Evolutionary conservation across 1,140 invertebrate species (phyloP).

Genomic region (Bombyx mori): ASM3026992v2 NC_085110.1:6105001-6105500

Average conservation of each 20-base stretch:
- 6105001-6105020: conserved; percentile 91
- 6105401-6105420: no score
- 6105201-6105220: conserved; percentile 86
- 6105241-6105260: conserved; percentile 76
- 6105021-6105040: conserved; percentile 94
- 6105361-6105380: no score
- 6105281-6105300: neutral
- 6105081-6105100: conserved; percentile 92
- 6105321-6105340: no score
- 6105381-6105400: no score
- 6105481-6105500: no score
- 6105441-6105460: no score
- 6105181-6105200: conserved; percentile 77
- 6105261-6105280: conserved; percentile 64
- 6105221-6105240: conserved; percentile 91
- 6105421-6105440: no score
- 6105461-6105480: no score
- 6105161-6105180: conserved; percentile 89
- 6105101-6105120: conserved; percentile 88
- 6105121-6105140: conserved; percentile 87
- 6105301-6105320: no score
- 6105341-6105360: no score
- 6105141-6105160: conserved; percentile 91
- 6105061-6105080: conserved; percentile 90
- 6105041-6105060: conserved; percentile 90